A percentile compares a stretch with the other conserved stretches of the same genome.
Evolutionary conservation across 2,888 invertebrate genomes (phyloP).

Genomic region (Macroteleia sp.): DNA sequence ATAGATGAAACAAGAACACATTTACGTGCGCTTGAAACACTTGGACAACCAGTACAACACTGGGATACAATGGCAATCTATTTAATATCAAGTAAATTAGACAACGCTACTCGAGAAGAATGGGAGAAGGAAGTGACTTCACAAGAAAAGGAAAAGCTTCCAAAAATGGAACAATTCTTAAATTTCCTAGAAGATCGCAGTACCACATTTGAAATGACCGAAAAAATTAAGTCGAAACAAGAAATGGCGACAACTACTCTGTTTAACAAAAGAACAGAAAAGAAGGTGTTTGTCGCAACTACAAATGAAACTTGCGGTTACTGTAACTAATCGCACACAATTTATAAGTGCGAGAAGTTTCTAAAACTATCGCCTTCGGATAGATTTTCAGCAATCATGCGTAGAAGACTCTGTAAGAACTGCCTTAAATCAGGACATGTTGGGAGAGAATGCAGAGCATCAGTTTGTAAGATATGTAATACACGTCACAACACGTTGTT

Average conservation of each 20-base stretch:
- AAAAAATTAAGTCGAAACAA: not conserved
- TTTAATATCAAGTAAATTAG: not conserved
- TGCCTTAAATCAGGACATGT: not conserved
- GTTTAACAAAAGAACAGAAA: not conserved
- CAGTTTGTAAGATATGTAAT: constrained; percentile 3
- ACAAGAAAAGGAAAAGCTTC: not conserved
- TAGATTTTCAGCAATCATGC: not conserved
- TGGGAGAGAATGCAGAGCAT: not conserved
- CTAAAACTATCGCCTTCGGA: not conserved
- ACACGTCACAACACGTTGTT: not conserved
- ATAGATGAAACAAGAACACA: not conserved
- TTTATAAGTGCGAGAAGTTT: not conserved
- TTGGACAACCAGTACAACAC: not conserved
- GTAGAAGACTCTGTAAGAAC: not conserved
- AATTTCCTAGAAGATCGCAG: not conserved
- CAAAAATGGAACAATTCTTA: not conserved
- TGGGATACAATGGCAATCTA: not conserved
- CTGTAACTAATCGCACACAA: not conserved
- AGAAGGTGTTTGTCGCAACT: not conserved
- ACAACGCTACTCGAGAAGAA: not conserved
- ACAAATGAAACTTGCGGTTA: not conserved
- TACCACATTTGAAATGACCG: not conserved
- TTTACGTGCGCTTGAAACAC: not conserved
- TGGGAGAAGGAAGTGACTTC: not conserved
- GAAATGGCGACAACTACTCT: not conserved